These are phyloP conservation scores for Caenorhabditis sp. DNA, from an alignment of 2,888 invertebrate species.

Conservation along the genomic window DNA sequence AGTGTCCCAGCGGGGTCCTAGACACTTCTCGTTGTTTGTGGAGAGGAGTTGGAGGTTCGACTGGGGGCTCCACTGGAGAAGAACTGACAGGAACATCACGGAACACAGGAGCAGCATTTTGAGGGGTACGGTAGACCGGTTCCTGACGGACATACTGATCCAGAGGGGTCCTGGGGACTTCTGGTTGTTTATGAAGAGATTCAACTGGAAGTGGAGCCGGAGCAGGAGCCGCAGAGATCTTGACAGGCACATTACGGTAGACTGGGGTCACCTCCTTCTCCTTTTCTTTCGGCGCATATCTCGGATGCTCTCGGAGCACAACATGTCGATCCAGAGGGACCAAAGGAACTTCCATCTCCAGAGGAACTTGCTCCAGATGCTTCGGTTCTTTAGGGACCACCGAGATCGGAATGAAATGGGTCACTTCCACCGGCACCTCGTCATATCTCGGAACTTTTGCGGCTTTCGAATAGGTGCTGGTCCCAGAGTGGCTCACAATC, in stretches of 20 bases:
- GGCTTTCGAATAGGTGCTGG: constrained; percentile 6
- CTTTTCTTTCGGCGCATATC: not conserved
- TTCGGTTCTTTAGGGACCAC: no score
- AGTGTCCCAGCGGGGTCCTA: no score
- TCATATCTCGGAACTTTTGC: constrained; percentile 11
- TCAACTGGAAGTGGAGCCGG: no score
- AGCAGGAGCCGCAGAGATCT: not conserved
- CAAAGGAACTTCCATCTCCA: not conserved
- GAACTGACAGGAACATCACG: no score
- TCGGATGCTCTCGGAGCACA: not conserved
- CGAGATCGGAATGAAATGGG: no score
- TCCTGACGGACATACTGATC: no score
- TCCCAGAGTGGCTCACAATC: not conserved
- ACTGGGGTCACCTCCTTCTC: not conserved
- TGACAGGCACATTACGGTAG: not conserved
- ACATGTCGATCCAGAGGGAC: not conserved
- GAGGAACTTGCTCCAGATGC: not conserved
- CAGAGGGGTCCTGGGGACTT: not conserved
- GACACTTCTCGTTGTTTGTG: no score
- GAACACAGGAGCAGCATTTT: no score
- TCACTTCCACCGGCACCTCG: constrained; percentile 12
- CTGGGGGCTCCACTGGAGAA: no score
- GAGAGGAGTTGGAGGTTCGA: no score
- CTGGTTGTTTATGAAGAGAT: no score
- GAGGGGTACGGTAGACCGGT: no score